These are phyloP conservation scores for Mylabris phalerata DNA, from an alignment of 1,140 invertebrate species.

Conservation along the genomic window DNA sequence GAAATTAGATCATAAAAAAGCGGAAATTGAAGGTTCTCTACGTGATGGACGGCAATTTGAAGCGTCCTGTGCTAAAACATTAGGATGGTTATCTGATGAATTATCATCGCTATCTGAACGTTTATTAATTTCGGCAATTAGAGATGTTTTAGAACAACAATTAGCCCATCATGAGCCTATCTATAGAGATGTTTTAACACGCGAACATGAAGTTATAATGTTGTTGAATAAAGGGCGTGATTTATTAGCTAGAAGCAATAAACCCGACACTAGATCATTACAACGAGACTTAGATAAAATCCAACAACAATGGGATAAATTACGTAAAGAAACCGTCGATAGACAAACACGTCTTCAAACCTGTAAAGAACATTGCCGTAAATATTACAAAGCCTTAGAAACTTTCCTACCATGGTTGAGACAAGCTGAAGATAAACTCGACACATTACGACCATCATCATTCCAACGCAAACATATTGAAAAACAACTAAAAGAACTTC, in stretches of 20 bases:
- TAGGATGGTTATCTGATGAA: conserved; percentile 82
- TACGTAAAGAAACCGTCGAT: conserved; percentile 78
- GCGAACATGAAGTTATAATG: conserved; percentile 92
- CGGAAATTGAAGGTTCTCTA: conserved; percentile 80
- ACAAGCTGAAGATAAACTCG: conserved; percentile 78
- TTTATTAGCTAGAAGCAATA: conserved; percentile 55
- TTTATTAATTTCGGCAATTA: conserved; percentile 78
- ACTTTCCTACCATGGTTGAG: conserved; percentile 82
- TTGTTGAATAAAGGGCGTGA: conserved; percentile 85
- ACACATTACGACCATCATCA: conserved; percentile 67
- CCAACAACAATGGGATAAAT: conserved; percentile 81
- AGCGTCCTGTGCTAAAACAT: conserved; percentile 73
- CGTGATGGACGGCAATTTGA: conserved; percentile 81
- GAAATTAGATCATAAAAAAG: conserved; percentile 83
- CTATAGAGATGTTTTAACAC: conserved; percentile 79
- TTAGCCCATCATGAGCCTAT: conserved; percentile 81
- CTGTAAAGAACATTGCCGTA: conserved; percentile 83
- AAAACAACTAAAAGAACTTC: conserved; percentile 82
- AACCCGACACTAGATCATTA: conserved; percentile 47
- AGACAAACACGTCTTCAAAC: conserved; percentile 79
- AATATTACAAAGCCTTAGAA: conserved; percentile 79
- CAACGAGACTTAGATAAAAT: conserved; percentile 77
- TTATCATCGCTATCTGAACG: conserved; percentile 67
- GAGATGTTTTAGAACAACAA: conserved; percentile 76
- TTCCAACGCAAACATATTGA: conserved; percentile 83